These are phyloP conservation scores for Gallinago stenura DNA, from an alignment of 2,797 vertebrate species.

Conservation along the genomic window DNA sequence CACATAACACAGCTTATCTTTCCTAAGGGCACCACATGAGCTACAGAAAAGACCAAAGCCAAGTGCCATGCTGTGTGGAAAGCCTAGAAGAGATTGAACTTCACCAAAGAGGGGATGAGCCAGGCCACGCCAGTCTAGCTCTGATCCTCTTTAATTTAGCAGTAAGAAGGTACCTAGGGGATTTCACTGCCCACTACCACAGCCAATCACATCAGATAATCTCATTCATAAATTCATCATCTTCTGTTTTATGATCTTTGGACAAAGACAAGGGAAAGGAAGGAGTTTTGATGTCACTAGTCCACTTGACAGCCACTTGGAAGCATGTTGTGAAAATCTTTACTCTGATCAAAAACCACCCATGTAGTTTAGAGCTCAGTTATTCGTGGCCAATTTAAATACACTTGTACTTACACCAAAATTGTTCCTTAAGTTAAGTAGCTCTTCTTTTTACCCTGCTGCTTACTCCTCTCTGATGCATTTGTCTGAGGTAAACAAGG, in stretches of 20 bases:
- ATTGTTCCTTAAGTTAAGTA: background rate
- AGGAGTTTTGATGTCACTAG: background rate
- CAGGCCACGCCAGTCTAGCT: background rate
- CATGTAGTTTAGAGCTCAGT: background rate
- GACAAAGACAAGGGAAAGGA: background rate
- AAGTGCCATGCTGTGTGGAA: background rate
- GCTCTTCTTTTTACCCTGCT: background rate
- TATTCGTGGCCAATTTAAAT: background rate
- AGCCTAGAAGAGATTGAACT: background rate
- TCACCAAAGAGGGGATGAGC: background rate
- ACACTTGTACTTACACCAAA: background rate
- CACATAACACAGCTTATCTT: background rate
- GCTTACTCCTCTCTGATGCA: background rate
- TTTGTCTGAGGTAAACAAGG: background rate
- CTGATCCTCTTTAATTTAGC: background rate
- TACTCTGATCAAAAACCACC: background rate
- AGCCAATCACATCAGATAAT: background rate
- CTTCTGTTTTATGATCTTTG: background rate
- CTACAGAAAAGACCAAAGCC: background rate
- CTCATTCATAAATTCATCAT: background rate
- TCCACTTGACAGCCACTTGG: background rate
- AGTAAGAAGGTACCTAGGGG: background rate
- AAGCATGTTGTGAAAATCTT: background rate
- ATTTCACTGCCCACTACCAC: background rate
- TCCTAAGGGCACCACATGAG: background rate